phyloP scores from a whole-genome alignment of 1,140 invertebrate species.

The Solenopsis invicta region DNA sequence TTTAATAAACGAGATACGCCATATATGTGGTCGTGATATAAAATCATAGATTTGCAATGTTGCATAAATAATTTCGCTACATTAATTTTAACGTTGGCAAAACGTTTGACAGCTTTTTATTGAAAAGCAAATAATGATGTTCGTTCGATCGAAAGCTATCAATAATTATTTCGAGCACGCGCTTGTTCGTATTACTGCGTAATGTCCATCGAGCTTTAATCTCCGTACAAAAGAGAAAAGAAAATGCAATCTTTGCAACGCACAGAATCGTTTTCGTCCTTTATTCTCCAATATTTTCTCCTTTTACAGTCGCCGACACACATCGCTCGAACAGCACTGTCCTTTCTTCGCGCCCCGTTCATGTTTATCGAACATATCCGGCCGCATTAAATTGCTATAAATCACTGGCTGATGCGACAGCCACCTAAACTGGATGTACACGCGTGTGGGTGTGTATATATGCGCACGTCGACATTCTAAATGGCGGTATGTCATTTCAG shows the following conservation, averaged over 20 bases:
- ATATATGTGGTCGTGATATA: not conserved
- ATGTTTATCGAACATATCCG: slow-evolving; percentile 65
- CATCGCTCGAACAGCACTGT: not conserved
- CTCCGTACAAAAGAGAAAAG: not conserved
- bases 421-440: not conserved
- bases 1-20: not conserved
- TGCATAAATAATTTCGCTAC: not conserved
- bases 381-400: slow-evolving; percentile 66
- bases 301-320: not conserved
- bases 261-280: not conserved
- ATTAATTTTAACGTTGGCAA: not conserved
- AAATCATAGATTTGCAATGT: not conserved
- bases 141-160: not conserved
- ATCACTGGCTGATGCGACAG: slow-evolving; percentile 53
- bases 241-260: not conserved
- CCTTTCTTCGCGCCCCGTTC: not conserved
- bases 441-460: not conserved
- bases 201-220: not conserved
- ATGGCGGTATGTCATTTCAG: slow-evolving; percentile 18
- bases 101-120: not conserved
- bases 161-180: not conserved
- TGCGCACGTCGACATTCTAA: slow-evolving; percentile 9
- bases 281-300: slow-evolving; percentile 11
- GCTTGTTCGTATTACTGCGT: not conserved
- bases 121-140: not conserved